Evolutionary conservation across 2,888 invertebrate species (phyloP).

Genomic region (Macrophya alboannulata): DNA sequence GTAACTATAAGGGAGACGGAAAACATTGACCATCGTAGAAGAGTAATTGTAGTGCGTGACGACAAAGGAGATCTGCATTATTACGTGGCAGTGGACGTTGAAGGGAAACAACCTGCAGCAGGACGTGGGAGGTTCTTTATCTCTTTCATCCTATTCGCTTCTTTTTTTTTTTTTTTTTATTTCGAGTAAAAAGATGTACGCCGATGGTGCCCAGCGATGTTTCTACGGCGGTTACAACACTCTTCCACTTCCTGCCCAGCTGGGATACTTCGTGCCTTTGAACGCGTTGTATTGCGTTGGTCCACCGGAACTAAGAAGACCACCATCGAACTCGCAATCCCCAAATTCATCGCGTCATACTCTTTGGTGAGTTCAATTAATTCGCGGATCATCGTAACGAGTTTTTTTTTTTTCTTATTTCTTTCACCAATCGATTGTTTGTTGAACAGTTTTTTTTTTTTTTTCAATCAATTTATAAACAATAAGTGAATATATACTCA

Average conservation of each 20-base stretch:
- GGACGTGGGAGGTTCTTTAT: slow-evolving; percentile 8
- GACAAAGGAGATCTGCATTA: neutral
- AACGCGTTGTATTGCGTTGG: slow-evolving; percentile 67
- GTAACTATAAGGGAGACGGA: neutral
- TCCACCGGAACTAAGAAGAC: slow-evolving; percentile 63
- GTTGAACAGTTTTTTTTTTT: neutral
- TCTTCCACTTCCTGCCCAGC: slow-evolving; percentile 69
- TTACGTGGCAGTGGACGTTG: neutral
- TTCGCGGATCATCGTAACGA: neutral
- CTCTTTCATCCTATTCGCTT: neutral
- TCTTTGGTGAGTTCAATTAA: slow-evolving; percentile 65
- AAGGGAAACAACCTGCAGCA: slow-evolving; percentile 9
- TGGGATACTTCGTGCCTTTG: slow-evolving; percentile 72
- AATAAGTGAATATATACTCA: neutral
- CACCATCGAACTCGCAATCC: slow-evolving; percentile 63
- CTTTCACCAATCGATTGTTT: neutral
- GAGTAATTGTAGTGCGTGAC: slow-evolving; percentile 2
- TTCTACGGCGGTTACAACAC: slow-evolving; percentile 67
- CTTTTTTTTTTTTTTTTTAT: too few relatives aligned
- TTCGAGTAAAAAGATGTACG: slow-evolving; percentile 62
- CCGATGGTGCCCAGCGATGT: slow-evolving; percentile 63
- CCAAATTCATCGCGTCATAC: slow-evolving; percentile 65
- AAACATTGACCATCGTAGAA: neutral
- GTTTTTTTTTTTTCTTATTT: too few relatives aligned
- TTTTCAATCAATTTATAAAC: neutral